Evolutionary conservation across 23 tunicate genomes (phyloP).

Genomic region (Phallusia fumigata): DNA sequence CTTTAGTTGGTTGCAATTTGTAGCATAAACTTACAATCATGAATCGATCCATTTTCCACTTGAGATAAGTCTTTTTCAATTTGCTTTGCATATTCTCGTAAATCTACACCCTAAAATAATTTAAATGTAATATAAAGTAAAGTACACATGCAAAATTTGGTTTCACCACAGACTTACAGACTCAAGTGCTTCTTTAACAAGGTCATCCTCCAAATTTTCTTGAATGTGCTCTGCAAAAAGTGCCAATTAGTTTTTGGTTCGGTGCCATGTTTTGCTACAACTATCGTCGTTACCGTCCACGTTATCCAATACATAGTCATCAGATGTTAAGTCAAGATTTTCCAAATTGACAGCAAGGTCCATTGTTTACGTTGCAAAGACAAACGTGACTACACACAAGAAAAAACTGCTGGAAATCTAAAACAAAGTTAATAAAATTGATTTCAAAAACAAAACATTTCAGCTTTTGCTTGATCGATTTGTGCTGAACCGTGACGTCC

Average conservation of each 20-base stretch:
- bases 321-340: slow-evolving; percentile 34
- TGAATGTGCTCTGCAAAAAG: slow-evolving; percentile 82
- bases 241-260: no score
- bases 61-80: slow-evolving; percentile 66
- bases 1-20: not conserved
- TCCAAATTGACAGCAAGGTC: slow-evolving; percentile 38
- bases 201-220: slow-evolving; percentile 90
- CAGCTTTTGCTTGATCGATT: no score
- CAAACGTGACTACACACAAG: no score
- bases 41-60: slow-evolving; percentile 75
- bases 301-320: slow-evolving; percentile 36
- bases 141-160: no score
- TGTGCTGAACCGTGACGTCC: no score
- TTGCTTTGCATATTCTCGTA: slow-evolving; percentile 82
- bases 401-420: no score
- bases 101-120: slow-evolving; percentile 78
- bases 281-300: slow-evolving; percentile 51
- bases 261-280: no score
- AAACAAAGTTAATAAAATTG: no score
- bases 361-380: no score
- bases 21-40: slow-evolving; percentile 53
- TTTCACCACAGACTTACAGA: slow-evolving; percentile 26
- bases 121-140: slow-evolving; percentile 5
- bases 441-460: no score
- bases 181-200: slow-evolving; percentile 90